Conservation (phyloP, 92 coral and sea anemone species). For the Plumapathes pennacea region DNA sequence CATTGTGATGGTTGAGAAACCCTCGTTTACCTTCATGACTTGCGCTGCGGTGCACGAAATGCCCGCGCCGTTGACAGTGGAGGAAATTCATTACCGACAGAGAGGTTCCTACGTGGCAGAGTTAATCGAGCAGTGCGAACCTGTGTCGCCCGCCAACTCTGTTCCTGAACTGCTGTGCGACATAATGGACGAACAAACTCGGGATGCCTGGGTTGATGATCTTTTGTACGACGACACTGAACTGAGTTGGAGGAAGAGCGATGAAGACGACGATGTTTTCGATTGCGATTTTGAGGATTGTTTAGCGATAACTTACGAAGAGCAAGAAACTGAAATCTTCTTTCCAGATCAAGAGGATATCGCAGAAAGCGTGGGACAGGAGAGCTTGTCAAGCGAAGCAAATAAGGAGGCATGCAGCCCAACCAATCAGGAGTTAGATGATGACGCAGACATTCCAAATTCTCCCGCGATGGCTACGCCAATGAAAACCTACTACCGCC, state of each 20-base stretch:
- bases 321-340: slow-evolving; percentile 27
- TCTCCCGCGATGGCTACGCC: slow-evolving; percentile 94
- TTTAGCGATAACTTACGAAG: slow-evolving; percentile 12
- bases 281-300: slow-evolving; percentile 48
- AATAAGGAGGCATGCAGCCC: slow-evolving; percentile 10
- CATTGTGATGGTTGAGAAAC: slow-evolving; percentile 75
- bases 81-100: slow-evolving; percentile 33
- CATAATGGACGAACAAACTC: slow-evolving; percentile 53
- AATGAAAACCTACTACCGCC: slow-evolving; percentile 86
- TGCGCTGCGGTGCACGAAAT: slow-evolving; percentile 70
- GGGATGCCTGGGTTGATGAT: slow-evolving; percentile 67
- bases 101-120: slow-evolving; percentile 15
- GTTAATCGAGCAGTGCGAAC: slow-evolving; percentile 73
- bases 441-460: slow-evolving; percentile 82
- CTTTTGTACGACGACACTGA: slow-evolving; percentile 81
- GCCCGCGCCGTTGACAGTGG: slow-evolving; percentile 10
- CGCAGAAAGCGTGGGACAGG: slow-evolving; percentile 24
- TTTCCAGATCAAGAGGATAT: slow-evolving; percentile 44
- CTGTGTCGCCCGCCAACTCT: slow-evolving; percentile 42
- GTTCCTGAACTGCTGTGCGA: slow-evolving; percentile 25
- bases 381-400: slow-evolving; percentile 5
- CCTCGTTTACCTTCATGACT: slow-evolving; percentile 74
- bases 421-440: slow-evolving; percentile 33
- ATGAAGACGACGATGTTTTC: slow-evolving; percentile 60
- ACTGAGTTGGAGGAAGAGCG: slow-evolving; percentile 63